These are phyloP conservation scores for Xiphorhynchus elegans DNA, from an alignment of 2,113 vertebrate species.

Conservation along the genomic window DNA sequence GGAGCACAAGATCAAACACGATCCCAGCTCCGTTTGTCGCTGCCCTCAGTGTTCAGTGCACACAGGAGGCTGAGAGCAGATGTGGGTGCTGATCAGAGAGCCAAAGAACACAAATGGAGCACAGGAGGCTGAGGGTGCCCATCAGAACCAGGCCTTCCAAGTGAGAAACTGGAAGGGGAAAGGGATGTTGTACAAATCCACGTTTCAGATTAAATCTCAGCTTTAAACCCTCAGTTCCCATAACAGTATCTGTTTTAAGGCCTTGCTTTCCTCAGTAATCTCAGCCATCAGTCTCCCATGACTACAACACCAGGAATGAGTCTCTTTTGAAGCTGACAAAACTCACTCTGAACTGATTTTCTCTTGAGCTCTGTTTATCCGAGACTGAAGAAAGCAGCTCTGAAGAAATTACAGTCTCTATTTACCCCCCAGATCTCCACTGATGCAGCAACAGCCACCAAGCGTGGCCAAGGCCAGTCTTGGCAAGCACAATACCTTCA, in stretches of 20 bases:
- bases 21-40: background rate
- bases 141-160: background rate
- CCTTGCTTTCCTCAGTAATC: constrained; percentile 32
- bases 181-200: background rate
- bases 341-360: constrained; percentile 31
- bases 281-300: background rate
- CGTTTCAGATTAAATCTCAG: constrained; percentile 25
- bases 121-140: background rate
- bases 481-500: background rate
- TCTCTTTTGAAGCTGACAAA: constrained; percentile 52
- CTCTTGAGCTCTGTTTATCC: constrained; percentile 1
- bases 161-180: background rate
- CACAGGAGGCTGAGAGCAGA: background rate
- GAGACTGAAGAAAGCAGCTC: background rate
- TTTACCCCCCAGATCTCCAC: background rate
- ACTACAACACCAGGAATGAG: constrained; percentile 21
- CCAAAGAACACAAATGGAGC: fast-evolving
- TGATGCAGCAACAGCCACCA: background rate
- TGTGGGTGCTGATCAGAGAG: background rate
- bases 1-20: background rate
- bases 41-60: background rate
- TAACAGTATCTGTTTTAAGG: constrained; percentile 28
- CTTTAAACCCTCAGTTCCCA: background rate
- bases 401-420: background rate
- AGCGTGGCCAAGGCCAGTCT: background rate